Evolutionary conservation across 2,888 invertebrate genomes (phyloP).

Genomic region (Venusia cambrica): DNA sequence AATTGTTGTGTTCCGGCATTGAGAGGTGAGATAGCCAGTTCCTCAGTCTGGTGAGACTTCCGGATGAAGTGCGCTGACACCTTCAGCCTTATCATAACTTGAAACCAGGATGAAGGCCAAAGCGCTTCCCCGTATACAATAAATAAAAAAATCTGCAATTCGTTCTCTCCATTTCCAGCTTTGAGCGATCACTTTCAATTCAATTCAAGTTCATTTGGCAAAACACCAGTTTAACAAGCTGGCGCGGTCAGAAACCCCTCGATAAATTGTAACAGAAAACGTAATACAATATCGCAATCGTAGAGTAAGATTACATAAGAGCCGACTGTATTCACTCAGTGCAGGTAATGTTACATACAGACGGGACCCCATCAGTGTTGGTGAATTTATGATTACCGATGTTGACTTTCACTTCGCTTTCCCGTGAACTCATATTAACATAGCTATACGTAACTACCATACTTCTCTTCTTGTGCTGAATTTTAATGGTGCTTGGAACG

Average conservation of each 20-base stretch:
- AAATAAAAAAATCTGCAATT: too few species aligned
- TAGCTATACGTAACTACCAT: slow-evolving; percentile 19
- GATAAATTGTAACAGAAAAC: slow-evolving; percentile 24
- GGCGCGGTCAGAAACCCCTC: slow-evolving; percentile 12
- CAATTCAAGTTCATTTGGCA: slow-evolving; percentile 14
- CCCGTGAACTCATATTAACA: slow-evolving; percentile 17
- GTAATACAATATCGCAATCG: slow-evolving; percentile 33
- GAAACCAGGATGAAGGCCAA: too few species aligned
- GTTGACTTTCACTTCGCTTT: slow-evolving; percentile 29
- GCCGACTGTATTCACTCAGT: slow-evolving; percentile 21
- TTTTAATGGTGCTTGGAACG: too few species aligned
- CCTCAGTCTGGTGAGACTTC: too few species aligned
- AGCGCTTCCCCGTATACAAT: too few species aligned
- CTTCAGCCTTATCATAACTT: too few species aligned
- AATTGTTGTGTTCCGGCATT: too few species aligned
- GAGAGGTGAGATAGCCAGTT: too few species aligned
- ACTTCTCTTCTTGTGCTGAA: too few species aligned
- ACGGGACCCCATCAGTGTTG: slow-evolving; percentile 34
- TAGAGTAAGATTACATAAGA: slow-evolving; percentile 26
- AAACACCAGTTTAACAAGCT: slow-evolving; percentile 14
- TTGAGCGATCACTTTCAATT: slow-evolving; percentile 6
- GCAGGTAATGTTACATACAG: slow-evolving; percentile 34
- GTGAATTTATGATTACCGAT: slow-evolving; percentile 28
- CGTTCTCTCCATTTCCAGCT: too few species aligned
- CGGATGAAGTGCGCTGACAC: too few species aligned